Percentiles rank a stretch among this genome's conserved stretches.
Conservation (phyloP, 2,888 invertebrate species). For the Thumatha senex region DNA sequence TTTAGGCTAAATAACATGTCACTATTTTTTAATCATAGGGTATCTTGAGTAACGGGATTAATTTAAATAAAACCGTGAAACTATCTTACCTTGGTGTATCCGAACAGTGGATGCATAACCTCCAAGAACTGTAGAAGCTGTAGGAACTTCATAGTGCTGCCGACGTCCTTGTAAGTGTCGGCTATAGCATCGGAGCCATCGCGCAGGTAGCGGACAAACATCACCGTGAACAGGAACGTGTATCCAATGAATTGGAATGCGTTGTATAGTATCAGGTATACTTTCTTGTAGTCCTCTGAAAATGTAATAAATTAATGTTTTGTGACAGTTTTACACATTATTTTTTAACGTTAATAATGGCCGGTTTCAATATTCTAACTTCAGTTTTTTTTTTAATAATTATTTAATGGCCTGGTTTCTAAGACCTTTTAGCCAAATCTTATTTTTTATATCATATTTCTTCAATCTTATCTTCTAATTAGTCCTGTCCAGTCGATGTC, state of each 20-base stretch:
- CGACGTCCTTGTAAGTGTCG: slow-evolving; percentile 88
- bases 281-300: slow-evolving; percentile 90
- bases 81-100: slow-evolving; percentile 87
- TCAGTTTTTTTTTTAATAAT: too few relatives aligned
- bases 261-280: slow-evolving; percentile 95
- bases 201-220: slow-evolving; percentile 89
- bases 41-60: too few relatives aligned
- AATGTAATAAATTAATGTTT: slow-evolving; percentile 21
- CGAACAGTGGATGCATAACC: slow-evolving; percentile 94
- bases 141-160: slow-evolving; percentile 90
- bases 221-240: slow-evolving; percentile 88
- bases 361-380: too few relatives aligned
- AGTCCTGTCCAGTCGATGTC: too few relatives aligned
- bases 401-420: too few relatives aligned
- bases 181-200: slow-evolving; percentile 88
- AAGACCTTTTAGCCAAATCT: too few relatives aligned
- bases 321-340: neutral
- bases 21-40: too few relatives aligned
- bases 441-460: too few relatives aligned
- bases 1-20: too few relatives aligned
- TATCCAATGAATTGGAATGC: slow-evolving; percentile 95
- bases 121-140: slow-evolving; percentile 93
- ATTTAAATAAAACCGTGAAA: too few relatives aligned
- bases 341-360: neutral
- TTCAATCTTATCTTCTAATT: too few relatives aligned